Evolutionary conservation across 2,113 vertebrate genomes (phyloP), one percentile per base, ranked within the genome.

Genomic region (Onychostruthus taczanowskii): DNA sequence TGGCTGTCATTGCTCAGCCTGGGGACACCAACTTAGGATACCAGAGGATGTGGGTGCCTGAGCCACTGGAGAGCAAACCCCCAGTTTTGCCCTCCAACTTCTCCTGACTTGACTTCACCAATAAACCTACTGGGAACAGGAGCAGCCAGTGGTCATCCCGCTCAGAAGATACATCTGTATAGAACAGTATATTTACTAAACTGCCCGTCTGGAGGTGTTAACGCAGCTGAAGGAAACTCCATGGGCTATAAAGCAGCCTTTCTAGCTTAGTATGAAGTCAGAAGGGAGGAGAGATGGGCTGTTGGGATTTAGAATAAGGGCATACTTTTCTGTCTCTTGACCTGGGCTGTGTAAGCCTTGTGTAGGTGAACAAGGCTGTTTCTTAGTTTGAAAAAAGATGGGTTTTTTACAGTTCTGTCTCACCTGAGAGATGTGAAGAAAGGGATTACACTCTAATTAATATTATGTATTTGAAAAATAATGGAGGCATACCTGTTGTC

Each of bases 21-120:
- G 26, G 13, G 18, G n/a, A 49, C 27, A 55, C 3, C 0, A 7
- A 2, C 6, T 52, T 41, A 16, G 3, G 17, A 46, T 11, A 41
- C 28, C 12, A 41, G 69, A 70, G 39, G 31, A 37, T 41, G 14
- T 7, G 3, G 28, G 20, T 16, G 5, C 28, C 20, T 56, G 16
- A 85, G 47, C 49, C 9, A 16, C 9, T 0, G 4, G 30, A 43
- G 24, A 68, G 10, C 30, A 83, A 85, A 85, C 11, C 17, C 16
- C 11, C 10, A 13, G 6, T 76, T 96, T 47, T 47, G 6, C 11
- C 53, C 16, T 87, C 52, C 43, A 49, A 9, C 39, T 26, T 87
- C 68, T 90, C 13, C 18, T 23, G 26, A 0, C 9, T 49, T 62
- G 59, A 11, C 9, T 46, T 84, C 62, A 26, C 55, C 37, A 55